Evolutionary conservation across 2,797 vertebrate species (phyloP), one percentile per base, ranked within the genome.

Genomic region (Lycodopsis pacificus): DNA sequence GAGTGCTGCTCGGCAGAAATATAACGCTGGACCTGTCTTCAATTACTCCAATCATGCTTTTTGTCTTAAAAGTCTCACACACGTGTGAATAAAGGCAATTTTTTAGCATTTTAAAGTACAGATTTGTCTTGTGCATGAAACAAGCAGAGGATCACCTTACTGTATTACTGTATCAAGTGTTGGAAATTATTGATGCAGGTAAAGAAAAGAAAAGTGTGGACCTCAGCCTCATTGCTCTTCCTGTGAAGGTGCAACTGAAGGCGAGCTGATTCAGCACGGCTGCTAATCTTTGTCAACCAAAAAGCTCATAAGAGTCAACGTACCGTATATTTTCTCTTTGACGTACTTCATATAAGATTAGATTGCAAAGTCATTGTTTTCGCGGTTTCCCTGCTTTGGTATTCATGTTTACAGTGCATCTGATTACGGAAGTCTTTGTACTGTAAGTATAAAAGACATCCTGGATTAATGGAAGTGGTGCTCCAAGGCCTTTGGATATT

Each of bases 401-500:
- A 71, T 82, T 81, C 44, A 76, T 90, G 82, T 91, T 88, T 84
- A 88, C 73, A 80, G 76, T 78, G 44, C 84, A 82, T 82, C 56
- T 86, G 78, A 90, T 89, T 81, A 87, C 5, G 6, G 14, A 42
- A 67, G 51, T 2, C 38, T 36, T 68, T 87, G 73, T 75, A 68
- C 32, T 77, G 46, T 72, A 65, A 73, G 66, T 71, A 61, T 83
- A 79, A 88, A 84, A 84, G 71, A 87, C 66, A 81, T 69, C 58
- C 22, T 77, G 63, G 64, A 44, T 85, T 83, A 90, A 88, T 90
- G 81, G 58, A 78, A 88, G 71, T 67, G 78, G 84, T 64, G 80
- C 82, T 86, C n/a, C 56, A 56, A 80, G 76, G 87, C 87, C 84
- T 85, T 87, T 76, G 83, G 81, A 91, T 94, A 89, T 92, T 94